Evolutionary conservation across 1,140 invertebrate species (phyloP), one percentile per base, ranked within the genome.

Genomic region (Drosophila bocqueti): DNA sequence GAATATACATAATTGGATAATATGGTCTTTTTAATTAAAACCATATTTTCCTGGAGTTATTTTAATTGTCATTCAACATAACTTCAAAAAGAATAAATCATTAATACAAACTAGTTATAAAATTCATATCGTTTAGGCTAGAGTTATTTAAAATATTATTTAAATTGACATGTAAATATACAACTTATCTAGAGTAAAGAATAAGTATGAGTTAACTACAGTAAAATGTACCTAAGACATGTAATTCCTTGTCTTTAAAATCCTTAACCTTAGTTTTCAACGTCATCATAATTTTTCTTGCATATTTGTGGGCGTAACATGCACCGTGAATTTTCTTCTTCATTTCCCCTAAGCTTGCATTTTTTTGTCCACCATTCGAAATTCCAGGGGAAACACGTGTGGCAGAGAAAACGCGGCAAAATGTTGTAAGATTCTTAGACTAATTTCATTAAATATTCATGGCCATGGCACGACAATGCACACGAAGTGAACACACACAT

Each of bases 361-460:
- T 45, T 40, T 46, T 62, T 21, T 16, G n/a, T 24, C 13, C 47
- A 64, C 63, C 67, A 71, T 76, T 76, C 54, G 40, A 60, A 68
- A 83, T 83, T 76, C 66, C 83, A 36, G 59, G 15, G 55, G 57
- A 80, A 87, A 77, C 62, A 79, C 75, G 83, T 82, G 29, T 50
- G 57, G 52, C 68, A 46, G 42, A 31, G 50, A 61, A 75, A 67
- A 77, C 82, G 74, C 81, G 76, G 58, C 62, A 55, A 73, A 73
- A 50, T 65, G 64, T 81, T 77, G 84, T 64, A 84, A 76, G 85
- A 71, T 82, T 79, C 85, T 84, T 79, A 89, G 76, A 79, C 85
- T 89, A 89, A 89, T 89, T 89, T 89, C 85, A 89, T 89, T 90
- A 90, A 89, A 90, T 82, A 89, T 89, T 89, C 85, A 89, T 90